phyloP scores from a whole-genome alignment of 2,888 invertebrate species.

The Serrognathus titanus region DNA sequence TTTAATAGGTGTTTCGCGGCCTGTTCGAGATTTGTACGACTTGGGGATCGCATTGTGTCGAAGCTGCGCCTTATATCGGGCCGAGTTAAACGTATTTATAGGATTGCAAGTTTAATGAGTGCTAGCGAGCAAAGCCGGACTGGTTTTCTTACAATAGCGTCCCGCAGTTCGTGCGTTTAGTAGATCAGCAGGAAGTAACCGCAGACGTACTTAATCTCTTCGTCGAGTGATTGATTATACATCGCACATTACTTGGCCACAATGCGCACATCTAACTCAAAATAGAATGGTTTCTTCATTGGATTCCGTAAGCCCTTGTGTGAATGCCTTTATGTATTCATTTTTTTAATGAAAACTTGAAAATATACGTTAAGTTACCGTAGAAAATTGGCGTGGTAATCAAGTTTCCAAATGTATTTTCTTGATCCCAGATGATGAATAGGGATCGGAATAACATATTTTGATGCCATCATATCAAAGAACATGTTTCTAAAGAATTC shows the following conservation, averaged over 20 bases:
- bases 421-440: too few relatives aligned
- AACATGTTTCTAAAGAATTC: too few relatives aligned
- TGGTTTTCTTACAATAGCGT: slow-evolving; percentile 37
- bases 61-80: slow-evolving; percentile 21
- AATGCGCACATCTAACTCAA: slow-evolving; percentile 8
- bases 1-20: slow-evolving; percentile 29
- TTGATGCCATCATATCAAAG: slow-evolving; percentile 13
- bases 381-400: too few relatives aligned
- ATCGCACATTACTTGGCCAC: slow-evolving; percentile 16
- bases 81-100: slow-evolving; percentile 29
- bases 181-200: slow-evolving; percentile 40
- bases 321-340: slow-evolving; percentile 32
- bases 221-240: slow-evolving; percentile 32
- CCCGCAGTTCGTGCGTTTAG: slow-evolving; percentile 38
- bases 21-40: slow-evolving; percentile 22
- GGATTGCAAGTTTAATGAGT: slow-evolving; percentile 35
- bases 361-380: too few relatives aligned
- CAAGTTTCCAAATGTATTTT: too few relatives aligned
- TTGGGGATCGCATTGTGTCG: slow-evolving; percentile 22
- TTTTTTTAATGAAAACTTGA: too few relatives aligned
- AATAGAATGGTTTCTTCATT: slow-evolving; percentile 13
- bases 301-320: slow-evolving; percentile 15
- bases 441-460: slow-evolving; percentile 24
- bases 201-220: slow-evolving; percentile 33
- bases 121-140: slow-evolving; percentile 27